Base-by-base conservation (phyloP, 2,113 vertebrate genomes). In the Nothoprocta perdicaria region DNA sequence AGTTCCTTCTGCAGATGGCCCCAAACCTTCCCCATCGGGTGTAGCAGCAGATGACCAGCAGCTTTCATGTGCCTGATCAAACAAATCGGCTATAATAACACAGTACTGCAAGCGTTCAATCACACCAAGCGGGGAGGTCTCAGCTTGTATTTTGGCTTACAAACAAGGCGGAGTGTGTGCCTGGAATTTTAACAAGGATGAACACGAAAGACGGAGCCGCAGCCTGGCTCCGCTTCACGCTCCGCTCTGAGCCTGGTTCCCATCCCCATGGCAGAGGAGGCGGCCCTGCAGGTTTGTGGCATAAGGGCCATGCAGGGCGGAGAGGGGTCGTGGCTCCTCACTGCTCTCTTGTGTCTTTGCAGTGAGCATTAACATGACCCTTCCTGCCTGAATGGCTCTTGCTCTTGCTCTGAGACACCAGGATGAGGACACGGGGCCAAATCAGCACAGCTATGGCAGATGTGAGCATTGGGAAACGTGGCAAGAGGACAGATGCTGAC, bases 61-160 rank as follows among this genome's bases (percentile, higher is more conserved):
- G 58, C 43, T 65, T 83, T 80, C 84, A 80, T 76, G 80, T 87
- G 55, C 48, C 73, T 84, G 61, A 81, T 91, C 57, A 95, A 89
- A 95, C 38, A 88, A 72, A 71, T 83, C 63, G 82, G 58, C 86
- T 88, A 66, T 94, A 95, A 84, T 93, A 67, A 76, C 80, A 90
- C 89, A 87, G 88, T 83, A 89, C 61, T 81, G 38, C 53, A 92
- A 91, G 48, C 85, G 73, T 41, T 89, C 75, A 94, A 75, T 57
- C 86, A 50, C 48, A 94, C 91, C 89, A 95, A 91, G 72, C 92
- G 94, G 89, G 95, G 95, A 75, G 80, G 87, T 88, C 65, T 57
- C 77, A 58, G 63, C 57, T 86, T 78, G 84, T n/a, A 19, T 66
- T 92, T 92, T 67, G 55, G 89, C 92, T 84, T 96, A 52, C 90